Evolutionary conservation across 64 coral and sea anemone species (phyloP).

Genomic region (Montipora cactus): DNA sequence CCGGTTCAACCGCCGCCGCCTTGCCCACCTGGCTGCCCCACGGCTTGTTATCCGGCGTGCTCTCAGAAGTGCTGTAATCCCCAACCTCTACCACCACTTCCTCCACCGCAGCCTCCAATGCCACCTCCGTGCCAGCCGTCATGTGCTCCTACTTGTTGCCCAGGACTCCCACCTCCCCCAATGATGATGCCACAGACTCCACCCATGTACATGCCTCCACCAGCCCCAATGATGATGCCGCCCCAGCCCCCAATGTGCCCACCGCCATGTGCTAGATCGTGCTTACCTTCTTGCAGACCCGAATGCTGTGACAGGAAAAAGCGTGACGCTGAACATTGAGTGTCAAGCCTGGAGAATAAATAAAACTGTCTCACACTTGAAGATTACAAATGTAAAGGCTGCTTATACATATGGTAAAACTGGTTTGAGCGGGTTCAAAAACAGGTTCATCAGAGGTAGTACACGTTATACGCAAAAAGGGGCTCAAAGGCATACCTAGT

Average conservation of each 20-base stretch:
- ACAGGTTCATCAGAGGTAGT: too few relatives aligned
- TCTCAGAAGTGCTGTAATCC: constrained; percentile 52
- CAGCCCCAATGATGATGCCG: constrained; percentile 39
- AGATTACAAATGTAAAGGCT: too few relatives aligned
- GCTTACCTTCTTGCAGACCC: constrained; percentile 42
- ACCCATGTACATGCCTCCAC: constrained; percentile 30
- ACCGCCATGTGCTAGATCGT: constrained; percentile 38
- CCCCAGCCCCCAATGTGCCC: constrained; percentile 24
- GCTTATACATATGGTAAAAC: too few relatives aligned
- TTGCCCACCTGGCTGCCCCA: constrained; percentile 29
- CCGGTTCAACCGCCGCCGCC: constrained; percentile 49
- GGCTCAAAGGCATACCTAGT: too few relatives aligned
- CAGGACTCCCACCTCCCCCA: constrained; percentile 5
- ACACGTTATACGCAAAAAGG: too few relatives aligned
- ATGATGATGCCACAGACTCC: constrained; percentile 28
- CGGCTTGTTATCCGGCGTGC: constrained; percentile 54
- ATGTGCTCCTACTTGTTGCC: constrained; percentile 47
- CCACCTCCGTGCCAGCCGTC: constrained; percentile 40
- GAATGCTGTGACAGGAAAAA: constrained; percentile 56
- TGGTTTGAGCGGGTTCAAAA: too few relatives aligned
- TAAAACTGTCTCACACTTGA: too few relatives aligned
- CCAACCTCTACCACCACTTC: constrained; percentile 26
- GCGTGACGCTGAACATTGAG: constrained; percentile 1
- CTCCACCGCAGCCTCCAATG: constrained; percentile 33
- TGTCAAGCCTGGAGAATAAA: neutral